Conservation (phyloP, 92 coral and sea anemone genomes). For the Epizoanthus fatuus region DNA sequence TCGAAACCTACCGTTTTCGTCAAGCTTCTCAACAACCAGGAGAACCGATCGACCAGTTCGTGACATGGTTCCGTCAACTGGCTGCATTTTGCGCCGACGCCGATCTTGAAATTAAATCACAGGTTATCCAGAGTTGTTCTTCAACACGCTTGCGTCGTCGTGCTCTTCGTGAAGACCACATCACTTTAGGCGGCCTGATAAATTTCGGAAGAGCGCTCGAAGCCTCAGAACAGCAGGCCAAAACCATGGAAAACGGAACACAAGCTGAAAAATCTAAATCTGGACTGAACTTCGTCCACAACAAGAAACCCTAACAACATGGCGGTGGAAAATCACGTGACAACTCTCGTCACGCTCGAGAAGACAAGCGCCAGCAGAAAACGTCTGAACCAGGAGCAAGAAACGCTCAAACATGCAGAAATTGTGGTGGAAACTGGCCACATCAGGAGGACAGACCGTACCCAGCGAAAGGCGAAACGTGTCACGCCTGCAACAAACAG, state of each 20-base stretch:
- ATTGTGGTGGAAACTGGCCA: constrained; percentile 55
- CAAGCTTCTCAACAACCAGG: not conserved
- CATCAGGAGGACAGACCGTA: constrained; percentile 25
- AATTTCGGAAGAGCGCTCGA: constrained; percentile 34
- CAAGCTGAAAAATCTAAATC: not conserved
- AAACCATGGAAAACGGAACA: constrained; percentile 19
- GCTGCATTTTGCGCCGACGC: constrained; percentile 18
- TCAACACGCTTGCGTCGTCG: constrained; percentile 27
- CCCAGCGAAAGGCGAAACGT: constrained; percentile 43
- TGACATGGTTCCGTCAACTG: constrained; percentile 25
- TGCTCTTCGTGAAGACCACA: constrained; percentile 14
- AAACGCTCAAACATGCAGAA: constrained; percentile 24
- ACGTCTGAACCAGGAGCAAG: too few species aligned
- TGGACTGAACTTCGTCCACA: not conserved
- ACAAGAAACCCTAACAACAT: constrained; percentile 1
- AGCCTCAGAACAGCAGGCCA: constrained; percentile 47
- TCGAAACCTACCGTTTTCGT: not conserved
- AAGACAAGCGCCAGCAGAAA: too few species aligned
- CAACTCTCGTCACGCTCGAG: too few species aligned
- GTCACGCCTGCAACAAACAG: constrained; percentile 29
- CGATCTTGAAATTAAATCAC: constrained; percentile 2
- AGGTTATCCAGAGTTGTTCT: constrained; percentile 17
- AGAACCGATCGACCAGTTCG: constrained; percentile 27
- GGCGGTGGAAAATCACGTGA: not conserved
- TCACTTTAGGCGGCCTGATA: constrained; percentile 21